Evolutionary conservation across 1,140 invertebrate genomes (phyloP).

Genomic region (Nautilus pompilius): DNA sequence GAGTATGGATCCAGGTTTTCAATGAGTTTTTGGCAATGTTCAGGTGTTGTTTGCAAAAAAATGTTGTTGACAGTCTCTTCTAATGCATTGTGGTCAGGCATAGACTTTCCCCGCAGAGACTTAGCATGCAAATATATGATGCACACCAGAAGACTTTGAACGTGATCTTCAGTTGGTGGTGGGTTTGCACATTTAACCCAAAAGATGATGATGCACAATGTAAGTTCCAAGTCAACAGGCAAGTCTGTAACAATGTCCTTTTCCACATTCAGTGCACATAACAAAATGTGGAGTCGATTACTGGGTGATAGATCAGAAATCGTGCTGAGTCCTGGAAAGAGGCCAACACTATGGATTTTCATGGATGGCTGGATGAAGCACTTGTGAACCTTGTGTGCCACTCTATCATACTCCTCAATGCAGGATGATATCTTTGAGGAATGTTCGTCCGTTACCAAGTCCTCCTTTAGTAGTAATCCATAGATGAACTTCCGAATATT

Average conservation of each 20-base stretch:
- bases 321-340: slow-evolving; percentile 28
- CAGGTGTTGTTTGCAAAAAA: not conserved
- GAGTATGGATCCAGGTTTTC: slow-evolving; percentile 31
- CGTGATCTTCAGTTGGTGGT: slow-evolving; percentile 21
- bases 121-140: slow-evolving; percentile 30
- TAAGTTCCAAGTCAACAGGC: slow-evolving; percentile 64
- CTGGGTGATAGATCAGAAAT: slow-evolving; percentile 16
- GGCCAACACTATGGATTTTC: slow-evolving; percentile 22
- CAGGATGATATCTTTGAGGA: slow-evolving; percentile 44
- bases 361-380: slow-evolving; percentile 30
- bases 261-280: slow-evolving; percentile 18
- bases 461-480: slow-evolving; percentile 60
- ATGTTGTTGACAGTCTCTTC: not conserved
- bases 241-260: slow-evolving; percentile 49
- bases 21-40: slow-evolving; percentile 10
- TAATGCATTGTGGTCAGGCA: not conserved
- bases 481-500: slow-evolving; percentile 67
- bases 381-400: slow-evolving; percentile 29
- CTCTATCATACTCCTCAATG: slow-evolving; percentile 48
- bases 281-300: slow-evolving; percentile 23
- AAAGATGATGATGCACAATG: slow-evolving; percentile 65
- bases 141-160: slow-evolving; percentile 31
- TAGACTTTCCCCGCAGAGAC: not conserved
- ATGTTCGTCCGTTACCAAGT: not conserved
- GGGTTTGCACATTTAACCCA: slow-evolving; percentile 61